Base-by-base conservation (phyloP, 1,140 invertebrate species). In the Drosophila bifasciata region DNA sequence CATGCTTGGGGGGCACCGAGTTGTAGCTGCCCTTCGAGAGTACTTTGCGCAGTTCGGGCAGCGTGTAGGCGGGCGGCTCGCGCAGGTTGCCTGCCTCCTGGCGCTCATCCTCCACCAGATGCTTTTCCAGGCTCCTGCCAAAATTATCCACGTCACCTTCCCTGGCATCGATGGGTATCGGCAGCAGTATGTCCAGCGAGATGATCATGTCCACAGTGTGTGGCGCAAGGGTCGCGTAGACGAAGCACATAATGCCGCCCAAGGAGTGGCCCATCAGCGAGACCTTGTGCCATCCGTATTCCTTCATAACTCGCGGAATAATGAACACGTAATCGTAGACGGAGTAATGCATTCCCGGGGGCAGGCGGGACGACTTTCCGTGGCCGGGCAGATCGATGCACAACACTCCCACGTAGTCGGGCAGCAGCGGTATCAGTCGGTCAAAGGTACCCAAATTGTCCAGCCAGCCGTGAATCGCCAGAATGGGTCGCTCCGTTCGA, bases 381-480 rank as follows among this genome's bases (percentile, higher is more conserved):
- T 96, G 95, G 1, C 95, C 95, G 0, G 94, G 94, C 16, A 95
- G 92, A 90, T 96, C 95, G 7, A 96, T 92, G 1, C 95, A 93
- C 3, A 96, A 81, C 52, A 95, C 92, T 2, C 94, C 92, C 7
- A 93, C 69, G 55, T 94, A 91, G 28, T 92, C 85, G 3, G 92
- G 92, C 15, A 96, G 75, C 28, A 94, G 76, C 5, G 95, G 94
- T 23, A 94, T 93, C 23, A 96, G 79, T 1, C 92, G 91, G 86
- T 96, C 95, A 92, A 95, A 96, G 2, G 93, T 94, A 7, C 94
- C 94, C 36, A 95, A 93, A 83, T 96, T 96, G 76, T 95, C 95
- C 91, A 94, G 92, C 95, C 95, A 96, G 1, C 96, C 96, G 84
- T 97, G 96, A 11, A 96, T 61, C 0, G 94, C 93, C 16, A 96